These are phyloP conservation scores for Epizoanthus fatuus DNA, from an alignment of 92 coral and sea anemone species.

Conservation along the genomic window DNA sequence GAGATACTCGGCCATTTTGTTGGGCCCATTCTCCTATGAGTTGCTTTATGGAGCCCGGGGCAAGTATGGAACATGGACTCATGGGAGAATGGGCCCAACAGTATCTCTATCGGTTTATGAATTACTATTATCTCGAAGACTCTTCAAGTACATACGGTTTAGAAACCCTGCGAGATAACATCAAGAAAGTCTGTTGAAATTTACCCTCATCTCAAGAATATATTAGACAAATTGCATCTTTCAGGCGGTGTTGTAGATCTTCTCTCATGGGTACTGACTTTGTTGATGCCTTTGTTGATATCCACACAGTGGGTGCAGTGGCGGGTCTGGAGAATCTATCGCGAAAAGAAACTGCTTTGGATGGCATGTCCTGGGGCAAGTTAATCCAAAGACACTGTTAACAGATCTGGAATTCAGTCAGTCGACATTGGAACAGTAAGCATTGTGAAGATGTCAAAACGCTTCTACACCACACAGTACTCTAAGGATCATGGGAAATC, in stretches of 20 bases:
- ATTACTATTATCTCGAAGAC: not conserved
- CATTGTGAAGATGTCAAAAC: slow-evolving; percentile 53
- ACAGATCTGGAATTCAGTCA: slow-evolving; percentile 41
- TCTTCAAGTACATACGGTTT: slow-evolving; percentile 6
- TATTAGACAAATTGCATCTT: slow-evolving; percentile 35
- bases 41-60: too few relatives aligned
- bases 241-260: slow-evolving; percentile 39
- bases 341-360: slow-evolving; percentile 52
- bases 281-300: slow-evolving; percentile 29
- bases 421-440: slow-evolving; percentile 66
- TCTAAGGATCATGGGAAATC: too few relatives aligned
- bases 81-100: too few relatives aligned
- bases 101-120: too few relatives aligned
- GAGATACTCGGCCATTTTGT: too few relatives aligned
- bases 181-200: slow-evolving; percentile 11
- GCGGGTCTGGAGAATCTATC: slow-evolving; percentile 17
- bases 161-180: slow-evolving; percentile 32
- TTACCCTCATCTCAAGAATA: slow-evolving; percentile 21
- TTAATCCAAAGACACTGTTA: slow-evolving; percentile 13
- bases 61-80: too few relatives aligned
- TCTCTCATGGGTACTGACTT: slow-evolving; percentile 34
- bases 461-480: slow-evolving; percentile 59
- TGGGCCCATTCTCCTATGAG: too few relatives aligned
- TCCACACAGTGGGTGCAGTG: slow-evolving; percentile 10
- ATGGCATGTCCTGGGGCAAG: slow-evolving; percentile 67